Percentiles rank a stretch among this genome's conserved stretches.
These are phyloP conservation scores for Carabus problematicus DNA, from an alignment of 2,888 invertebrate genomes.

Conservation along the genomic window DNA sequence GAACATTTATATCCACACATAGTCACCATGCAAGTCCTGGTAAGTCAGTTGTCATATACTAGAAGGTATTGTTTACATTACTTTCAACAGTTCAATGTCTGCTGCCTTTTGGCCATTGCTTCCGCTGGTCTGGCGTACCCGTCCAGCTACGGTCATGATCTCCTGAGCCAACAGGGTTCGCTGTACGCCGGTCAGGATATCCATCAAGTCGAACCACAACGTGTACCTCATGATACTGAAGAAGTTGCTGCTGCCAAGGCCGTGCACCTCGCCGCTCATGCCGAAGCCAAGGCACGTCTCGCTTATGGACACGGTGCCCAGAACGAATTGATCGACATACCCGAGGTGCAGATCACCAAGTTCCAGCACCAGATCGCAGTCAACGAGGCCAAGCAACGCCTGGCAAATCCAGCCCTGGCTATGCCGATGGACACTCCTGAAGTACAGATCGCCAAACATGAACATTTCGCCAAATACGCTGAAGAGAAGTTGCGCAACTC, in stretches of 20 bases:
- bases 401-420: slow-evolving; percentile 16
- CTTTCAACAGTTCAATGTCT: background rate
- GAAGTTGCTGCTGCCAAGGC: slow-evolving; percentile 29
- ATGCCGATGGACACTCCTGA: slow-evolving; percentile 25
- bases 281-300: slow-evolving; percentile 24
- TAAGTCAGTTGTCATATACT: slow-evolving; percentile 1
- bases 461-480: slow-evolving; percentile 26
- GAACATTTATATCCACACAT: background rate
- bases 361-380: slow-evolving; percentile 22
- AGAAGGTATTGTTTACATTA: background rate
- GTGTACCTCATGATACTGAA: slow-evolving; percentile 29
- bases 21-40: slow-evolving; percentile 21
- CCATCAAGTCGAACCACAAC: slow-evolving; percentile 20
- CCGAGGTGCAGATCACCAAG: slow-evolving; percentile 30
- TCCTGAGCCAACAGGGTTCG: background rate
- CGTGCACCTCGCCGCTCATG: slow-evolving; percentile 30
- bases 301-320: slow-evolving; percentile 12
- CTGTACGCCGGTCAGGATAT: background rate
- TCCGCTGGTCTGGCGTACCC: background rate
- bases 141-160: background rate
- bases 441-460: slow-evolving; percentile 32
- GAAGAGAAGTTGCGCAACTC: slow-evolving; percentile 24
- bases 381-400: slow-evolving; percentile 18
- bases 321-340: slow-evolving; percentile 23
- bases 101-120: background rate